A percentile compares a stretch with the other conserved stretches of the same genome.
Conservation (phyloP, 2,113 vertebrate species). For the Ictalurus furcatus region DNA sequence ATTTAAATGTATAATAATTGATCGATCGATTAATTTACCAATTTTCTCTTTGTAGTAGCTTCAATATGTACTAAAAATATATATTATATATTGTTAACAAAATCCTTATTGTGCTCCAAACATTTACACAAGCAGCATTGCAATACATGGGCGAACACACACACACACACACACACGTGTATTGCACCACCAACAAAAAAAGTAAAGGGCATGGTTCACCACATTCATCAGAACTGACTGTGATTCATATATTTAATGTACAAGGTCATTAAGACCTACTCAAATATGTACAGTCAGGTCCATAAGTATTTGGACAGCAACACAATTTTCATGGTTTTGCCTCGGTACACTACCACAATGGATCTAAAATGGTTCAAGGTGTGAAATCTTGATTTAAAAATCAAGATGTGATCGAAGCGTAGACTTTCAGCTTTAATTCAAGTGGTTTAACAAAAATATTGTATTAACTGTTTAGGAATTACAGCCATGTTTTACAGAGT, state of each 20-base stretch:
- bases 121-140: neutral
- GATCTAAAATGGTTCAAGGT: no score
- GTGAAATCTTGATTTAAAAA: no score
- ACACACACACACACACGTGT: neutral
- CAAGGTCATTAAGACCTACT: neutral
- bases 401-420: no score
- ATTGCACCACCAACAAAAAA: neutral
- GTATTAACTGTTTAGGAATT: no score
- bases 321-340: no score
- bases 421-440: no score
- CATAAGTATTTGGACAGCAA: neutral
- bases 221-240: neutral
- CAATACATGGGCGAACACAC: neutral
- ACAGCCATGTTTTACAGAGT: no score
- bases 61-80: neutral
- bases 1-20: neutral
- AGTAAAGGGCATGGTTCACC: neutral
- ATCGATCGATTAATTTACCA: neutral
- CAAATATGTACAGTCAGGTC: neutral
- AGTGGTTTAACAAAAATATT: no score
- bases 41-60: neutral
- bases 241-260: neutral
- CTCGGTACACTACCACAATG: no score
- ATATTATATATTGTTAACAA: neutral
- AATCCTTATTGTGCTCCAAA: neutral